Evolutionary conservation across 2,888 invertebrate species (phyloP).

Genomic region (Branchipolynoe longqiensis): DNA sequence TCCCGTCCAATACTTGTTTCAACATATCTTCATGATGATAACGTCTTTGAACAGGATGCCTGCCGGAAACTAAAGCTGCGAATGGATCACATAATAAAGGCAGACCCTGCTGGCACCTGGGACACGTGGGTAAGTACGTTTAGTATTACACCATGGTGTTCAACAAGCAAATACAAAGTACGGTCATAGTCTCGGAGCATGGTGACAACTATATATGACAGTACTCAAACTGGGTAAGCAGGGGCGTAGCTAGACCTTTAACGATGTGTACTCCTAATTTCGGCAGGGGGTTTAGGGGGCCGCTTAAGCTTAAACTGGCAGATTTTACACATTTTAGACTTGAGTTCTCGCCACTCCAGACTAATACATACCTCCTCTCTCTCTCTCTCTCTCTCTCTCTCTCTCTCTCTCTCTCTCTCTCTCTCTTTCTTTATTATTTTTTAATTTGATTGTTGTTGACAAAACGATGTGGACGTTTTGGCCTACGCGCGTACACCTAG

Average conservation of each 20-base stretch:
- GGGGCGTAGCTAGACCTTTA: too few species aligned
- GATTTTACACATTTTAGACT: too few species aligned
- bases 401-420: too few species aligned
- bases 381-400: neutral
- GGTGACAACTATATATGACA: neutral
- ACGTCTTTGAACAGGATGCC: conserved; percentile 84
- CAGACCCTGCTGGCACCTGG: conserved; percentile 90
- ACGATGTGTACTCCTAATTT: too few species aligned
- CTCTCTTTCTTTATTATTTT: too few species aligned
- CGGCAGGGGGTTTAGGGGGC: too few species aligned
- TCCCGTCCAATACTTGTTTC: neutral
- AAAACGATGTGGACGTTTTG: too few species aligned
- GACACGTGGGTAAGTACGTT: conserved; percentile 86
- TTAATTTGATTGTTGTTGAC: too few species aligned
- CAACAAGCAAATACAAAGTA: neutral
- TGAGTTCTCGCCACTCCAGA: too few species aligned
- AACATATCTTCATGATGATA: neutral
- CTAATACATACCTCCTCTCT: too few species aligned
- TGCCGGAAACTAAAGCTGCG: conserved; percentile 88
- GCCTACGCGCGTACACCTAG: too few species aligned
- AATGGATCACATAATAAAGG: conserved; percentile 87
- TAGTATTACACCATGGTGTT: neutral
- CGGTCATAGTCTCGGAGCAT: neutral
- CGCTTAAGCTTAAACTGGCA: neutral
- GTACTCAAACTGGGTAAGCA: neutral